Conservation (phyloP, 1,140 invertebrate species). For the Brachionus asplanchnoidis region DNA sequence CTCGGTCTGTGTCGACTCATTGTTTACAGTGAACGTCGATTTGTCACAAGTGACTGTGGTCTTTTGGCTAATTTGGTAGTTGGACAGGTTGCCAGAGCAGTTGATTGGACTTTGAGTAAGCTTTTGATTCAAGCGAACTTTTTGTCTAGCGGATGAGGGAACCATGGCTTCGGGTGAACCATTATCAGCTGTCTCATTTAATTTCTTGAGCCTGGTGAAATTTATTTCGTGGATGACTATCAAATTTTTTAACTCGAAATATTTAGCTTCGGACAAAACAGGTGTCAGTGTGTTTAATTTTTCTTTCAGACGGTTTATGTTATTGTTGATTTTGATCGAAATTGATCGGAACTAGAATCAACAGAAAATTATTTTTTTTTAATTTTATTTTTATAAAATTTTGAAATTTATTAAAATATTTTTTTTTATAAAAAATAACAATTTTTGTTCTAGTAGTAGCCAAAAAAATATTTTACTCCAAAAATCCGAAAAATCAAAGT, state of each 20-base stretch:
- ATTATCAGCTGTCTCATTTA: neutral
- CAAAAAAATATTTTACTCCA: no score
- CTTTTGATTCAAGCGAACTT: neutral
- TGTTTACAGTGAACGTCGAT: neutral
- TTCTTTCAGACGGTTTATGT: neutral
- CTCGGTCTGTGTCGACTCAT: neutral
- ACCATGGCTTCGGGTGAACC: neutral
- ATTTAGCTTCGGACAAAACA: neutral
- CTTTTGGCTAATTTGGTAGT: neutral
- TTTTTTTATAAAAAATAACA: no score
- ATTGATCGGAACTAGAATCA: neutral
- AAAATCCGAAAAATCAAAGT: no score
- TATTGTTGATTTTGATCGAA: conserved; percentile 8
- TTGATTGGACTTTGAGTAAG: neutral
- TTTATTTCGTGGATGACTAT: conserved; percentile 7
- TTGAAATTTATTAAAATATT: no score
- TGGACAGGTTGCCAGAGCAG: neutral
- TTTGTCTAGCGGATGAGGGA: neutral
- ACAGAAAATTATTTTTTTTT: neutral
- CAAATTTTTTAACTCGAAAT: neutral
- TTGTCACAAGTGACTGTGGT: neutral
- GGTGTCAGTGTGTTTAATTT: neutral
- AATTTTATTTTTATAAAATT: no score
- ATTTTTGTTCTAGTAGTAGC: no score
- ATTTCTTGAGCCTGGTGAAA: neutral